A percentile compares a stretch with the other conserved stretches of the same genome.
Conservation (phyloP, 1,140 invertebrate genomes). For the Drosophila kepulauana region DNA sequence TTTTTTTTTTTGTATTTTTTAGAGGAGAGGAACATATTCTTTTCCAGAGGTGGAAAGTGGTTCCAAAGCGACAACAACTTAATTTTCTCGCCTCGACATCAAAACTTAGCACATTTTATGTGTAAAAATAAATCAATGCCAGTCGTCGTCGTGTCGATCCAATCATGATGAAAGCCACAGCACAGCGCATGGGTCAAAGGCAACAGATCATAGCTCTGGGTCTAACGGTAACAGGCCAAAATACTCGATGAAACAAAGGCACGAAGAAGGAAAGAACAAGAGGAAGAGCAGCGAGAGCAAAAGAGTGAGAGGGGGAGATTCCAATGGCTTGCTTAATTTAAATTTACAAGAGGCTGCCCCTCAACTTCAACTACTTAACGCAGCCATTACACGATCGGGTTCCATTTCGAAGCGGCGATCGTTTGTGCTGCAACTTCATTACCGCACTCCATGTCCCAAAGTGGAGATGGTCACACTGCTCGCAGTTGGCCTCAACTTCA, state of each 20-base stretch:
- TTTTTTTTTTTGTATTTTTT: background rate
- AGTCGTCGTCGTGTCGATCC: conserved; percentile 39
- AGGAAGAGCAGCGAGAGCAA: background rate
- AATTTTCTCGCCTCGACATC: conserved; percentile 75
- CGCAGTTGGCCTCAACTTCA: conserved; percentile 58
- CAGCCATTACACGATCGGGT: conserved; percentile 78
- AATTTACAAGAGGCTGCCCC: conserved; percentile 75
- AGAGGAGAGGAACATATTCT: conserved; percentile 20
- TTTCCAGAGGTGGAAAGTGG: background rate
- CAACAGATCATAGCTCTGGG: conserved; percentile 55
- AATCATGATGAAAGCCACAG: conserved; percentile 63
- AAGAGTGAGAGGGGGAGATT: conserved; percentile 22
- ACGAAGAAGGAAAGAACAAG: conserved; percentile 15
- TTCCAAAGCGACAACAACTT: conserved; percentile 66
- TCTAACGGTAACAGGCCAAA: conserved; percentile 60
- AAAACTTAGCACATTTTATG: conserved; percentile 62
- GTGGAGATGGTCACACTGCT: conserved; percentile 16
- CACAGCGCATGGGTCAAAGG: conserved; percentile 72
- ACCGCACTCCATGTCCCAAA: conserved; percentile 67
- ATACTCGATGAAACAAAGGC: conserved; percentile 5
- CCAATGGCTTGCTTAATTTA: conserved; percentile 70
- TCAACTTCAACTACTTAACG: conserved; percentile 79
- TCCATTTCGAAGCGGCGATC: conserved; percentile 48
- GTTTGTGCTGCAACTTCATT: conserved; percentile 73
- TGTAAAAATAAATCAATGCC: conserved; percentile 72